phyloP scores from a whole-genome alignment of 2,113 vertebrate genomes.

The Malurus alboscapulatus region DNA sequence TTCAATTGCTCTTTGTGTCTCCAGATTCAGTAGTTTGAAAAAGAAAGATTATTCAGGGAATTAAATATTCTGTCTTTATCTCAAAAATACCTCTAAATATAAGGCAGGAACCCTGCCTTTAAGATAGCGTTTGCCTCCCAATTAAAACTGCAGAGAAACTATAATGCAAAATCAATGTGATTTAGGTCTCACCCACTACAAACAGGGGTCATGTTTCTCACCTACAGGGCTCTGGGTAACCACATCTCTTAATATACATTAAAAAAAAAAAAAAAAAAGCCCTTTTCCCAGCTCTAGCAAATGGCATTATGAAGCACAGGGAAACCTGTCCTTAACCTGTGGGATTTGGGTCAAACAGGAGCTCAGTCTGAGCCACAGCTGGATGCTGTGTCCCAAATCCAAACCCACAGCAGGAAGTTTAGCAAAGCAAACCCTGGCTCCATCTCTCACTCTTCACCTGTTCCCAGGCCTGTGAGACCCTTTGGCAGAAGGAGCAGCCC shows the following conservation, averaged over 20 bases:
- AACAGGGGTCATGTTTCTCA: not conserved
- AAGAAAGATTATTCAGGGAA: not conserved
- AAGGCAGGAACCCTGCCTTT: not conserved
- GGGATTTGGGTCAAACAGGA: not conserved
- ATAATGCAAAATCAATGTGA: not conserved
- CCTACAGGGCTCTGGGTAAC: not conserved
- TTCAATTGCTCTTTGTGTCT: not conserved
- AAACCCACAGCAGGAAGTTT: not conserved
- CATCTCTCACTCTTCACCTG: not conserved
- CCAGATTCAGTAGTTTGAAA: not conserved
- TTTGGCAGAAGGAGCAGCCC: not conserved
- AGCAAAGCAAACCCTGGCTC: not conserved
- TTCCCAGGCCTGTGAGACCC: accelerated
- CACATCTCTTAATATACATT: not conserved
- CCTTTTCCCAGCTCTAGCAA: not conserved
- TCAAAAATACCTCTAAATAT: not conserved
- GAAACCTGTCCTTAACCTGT: not conserved
- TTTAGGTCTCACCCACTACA: not conserved
- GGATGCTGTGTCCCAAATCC: not conserved
- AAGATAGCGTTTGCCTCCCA: not conserved
- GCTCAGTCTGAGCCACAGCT: not conserved
- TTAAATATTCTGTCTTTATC: not conserved
- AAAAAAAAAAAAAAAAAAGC: too few species aligned
- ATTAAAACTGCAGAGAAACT: not conserved
- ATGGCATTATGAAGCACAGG: not conserved